Evolutionary conservation across 1,140 invertebrate genomes (phyloP), one percentile per base, ranked within the genome.

Genomic region (Drosophila aff.): DNA sequence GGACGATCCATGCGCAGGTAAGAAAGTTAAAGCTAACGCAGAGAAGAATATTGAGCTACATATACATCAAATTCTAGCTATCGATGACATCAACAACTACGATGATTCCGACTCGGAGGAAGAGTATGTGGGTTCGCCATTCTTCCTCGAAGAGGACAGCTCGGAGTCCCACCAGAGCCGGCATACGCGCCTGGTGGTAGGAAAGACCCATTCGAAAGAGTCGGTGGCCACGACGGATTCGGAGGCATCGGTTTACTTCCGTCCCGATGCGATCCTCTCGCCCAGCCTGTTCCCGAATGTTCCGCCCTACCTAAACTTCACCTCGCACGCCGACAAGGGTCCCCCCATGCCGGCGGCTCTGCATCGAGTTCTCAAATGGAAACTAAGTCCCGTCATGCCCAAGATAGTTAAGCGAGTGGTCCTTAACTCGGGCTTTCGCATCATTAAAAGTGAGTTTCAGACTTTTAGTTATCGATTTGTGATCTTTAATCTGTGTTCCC

Each of bases 371-470:
- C 93, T 99, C 15, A 98, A 98, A 89, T 99, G 98, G 98, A 97
- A 97, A 82, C 93, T 98, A 43, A 98, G 97, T 76, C 96, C 96
- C 0, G 98, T 99, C 16, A 99, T 98, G n/a, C 98, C 98, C 6
- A 92, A 91, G 8, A 95, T 97, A 74, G 95, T 99, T 13, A 97
- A 99, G 47, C 95, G 97, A 81, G 97, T 96, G 1, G 93, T 99
- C 1, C 92, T 95, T 1, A 97, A 98, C 92, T 97, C 97, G 21
- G 97, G 97, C 16, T 99, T 98, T 92, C 95, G 95, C 58, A 93
- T 98, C 79, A 95, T 98, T 18, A 96, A 96, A 94, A 96, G 96
- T 95, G 94, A 94, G 92, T 44, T 11, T 55, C 0, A 1, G n/a
- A 10, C 2, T 13, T 16, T 18, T 36, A 0, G 2, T 23, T 0